These are phyloP conservation scores for Rhincodon typus DNA, from an alignment of 2,797 vertebrate genomes.

Conservation along the genomic window DNA sequence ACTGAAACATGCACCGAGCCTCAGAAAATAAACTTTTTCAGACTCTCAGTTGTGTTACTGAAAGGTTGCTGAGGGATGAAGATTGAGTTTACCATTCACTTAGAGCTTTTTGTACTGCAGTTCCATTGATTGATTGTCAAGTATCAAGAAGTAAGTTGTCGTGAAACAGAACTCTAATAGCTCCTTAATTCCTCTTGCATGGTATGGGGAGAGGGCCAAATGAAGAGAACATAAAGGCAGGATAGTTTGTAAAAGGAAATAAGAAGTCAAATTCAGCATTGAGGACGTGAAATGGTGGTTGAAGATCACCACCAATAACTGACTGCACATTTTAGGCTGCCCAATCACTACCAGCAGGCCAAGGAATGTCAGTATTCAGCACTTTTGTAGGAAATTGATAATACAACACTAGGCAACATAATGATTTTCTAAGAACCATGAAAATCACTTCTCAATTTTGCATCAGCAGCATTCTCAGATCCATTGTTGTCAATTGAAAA, in stretches of 20 bases:
- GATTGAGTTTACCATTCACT: background rate
- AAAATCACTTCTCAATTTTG: background rate
- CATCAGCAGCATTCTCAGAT: background rate
- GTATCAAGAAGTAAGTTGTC: background rate
- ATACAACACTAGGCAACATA: background rate
- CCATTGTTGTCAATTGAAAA: background rate
- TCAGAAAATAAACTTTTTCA: background rate
- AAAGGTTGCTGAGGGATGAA: background rate
- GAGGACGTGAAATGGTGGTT: background rate
- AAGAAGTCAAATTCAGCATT: background rate
- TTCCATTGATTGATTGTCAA: background rate
- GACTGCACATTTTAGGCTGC: background rate
- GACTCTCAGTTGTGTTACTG: too few species aligned
- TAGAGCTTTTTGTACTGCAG: too few species aligned
- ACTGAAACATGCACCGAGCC: background rate
- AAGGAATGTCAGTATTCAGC: background rate
- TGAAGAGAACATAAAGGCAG: background rate
- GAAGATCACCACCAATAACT: background rate
- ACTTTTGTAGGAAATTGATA: background rate
- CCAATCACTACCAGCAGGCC: background rate
- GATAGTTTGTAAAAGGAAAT: background rate
- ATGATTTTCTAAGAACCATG: background rate
- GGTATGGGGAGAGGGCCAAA: background rate
- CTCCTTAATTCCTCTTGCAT: background rate
- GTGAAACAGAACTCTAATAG: background rate